These are phyloP conservation scores for Morus bassanus DNA, from an alignment of 2,797 vertebrate species.

Conservation along the genomic window DNA sequence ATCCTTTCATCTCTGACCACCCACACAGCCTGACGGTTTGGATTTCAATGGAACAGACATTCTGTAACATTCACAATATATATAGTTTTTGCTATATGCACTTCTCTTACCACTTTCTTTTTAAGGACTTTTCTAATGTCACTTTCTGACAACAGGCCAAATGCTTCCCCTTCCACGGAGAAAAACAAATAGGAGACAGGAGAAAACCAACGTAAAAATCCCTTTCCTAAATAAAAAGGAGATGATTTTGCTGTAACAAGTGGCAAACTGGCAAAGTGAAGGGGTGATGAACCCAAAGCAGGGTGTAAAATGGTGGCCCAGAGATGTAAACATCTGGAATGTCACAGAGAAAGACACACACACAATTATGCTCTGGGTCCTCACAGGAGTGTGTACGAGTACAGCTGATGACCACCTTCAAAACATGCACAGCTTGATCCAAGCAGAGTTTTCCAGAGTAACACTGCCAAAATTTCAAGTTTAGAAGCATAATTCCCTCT, in stretches of 20 bases:
- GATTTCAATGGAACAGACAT: neutral
- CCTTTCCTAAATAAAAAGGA: neutral
- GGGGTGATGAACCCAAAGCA: neutral
- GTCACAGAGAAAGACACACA: neutral
- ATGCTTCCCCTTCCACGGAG: neutral
- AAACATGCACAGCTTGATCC: neutral
- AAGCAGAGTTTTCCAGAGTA: neutral
- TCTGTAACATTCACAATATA: neutral
- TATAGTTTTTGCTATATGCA: neutral
- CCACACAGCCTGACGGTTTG: neutral
- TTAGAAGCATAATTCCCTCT: neutral
- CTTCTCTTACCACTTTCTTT: neutral
- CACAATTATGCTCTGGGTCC: neutral
- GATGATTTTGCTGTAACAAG: neutral
- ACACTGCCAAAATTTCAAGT: neutral
- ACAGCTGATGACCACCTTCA: neutral
- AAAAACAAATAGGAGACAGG: neutral
- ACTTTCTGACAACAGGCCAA: neutral
- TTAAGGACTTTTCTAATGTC: neutral
- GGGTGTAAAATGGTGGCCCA: neutral
- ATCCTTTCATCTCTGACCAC: conserved; percentile 6
- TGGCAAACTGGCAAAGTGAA: neutral
- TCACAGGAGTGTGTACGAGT: fast-evolving
- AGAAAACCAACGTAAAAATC: neutral
- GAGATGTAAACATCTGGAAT: neutral